A percentile compares a stretch with the other conserved stretches of the same genome.
Evolutionary conservation across 2,888 invertebrate genomes (phyloP).

Genomic region (Cephus rjabovi): DNA sequence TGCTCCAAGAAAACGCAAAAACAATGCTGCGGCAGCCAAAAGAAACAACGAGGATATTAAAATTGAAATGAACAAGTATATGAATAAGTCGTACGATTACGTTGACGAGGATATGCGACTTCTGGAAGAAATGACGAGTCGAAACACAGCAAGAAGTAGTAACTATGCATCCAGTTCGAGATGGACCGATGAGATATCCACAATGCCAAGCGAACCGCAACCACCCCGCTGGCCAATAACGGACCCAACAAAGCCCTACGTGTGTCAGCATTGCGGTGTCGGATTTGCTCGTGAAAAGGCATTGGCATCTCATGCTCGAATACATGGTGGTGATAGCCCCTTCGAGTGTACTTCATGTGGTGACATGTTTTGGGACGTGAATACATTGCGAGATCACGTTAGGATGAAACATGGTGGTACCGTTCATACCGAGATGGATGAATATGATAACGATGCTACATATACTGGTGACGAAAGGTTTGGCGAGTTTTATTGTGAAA

Average conservation of each 20-base stretch:
- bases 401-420: conserved; percentile 71
- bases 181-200: conserved; percentile 53
- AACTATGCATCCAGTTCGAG: conserved; percentile 68
- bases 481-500: conserved; percentile 75
- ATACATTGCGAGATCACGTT: conserved; percentile 72
- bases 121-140: conserved; percentile 66
- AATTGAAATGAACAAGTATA: conserved; percentile 46
- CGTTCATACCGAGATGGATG: conserved; percentile 56
- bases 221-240: conserved; percentile 70
- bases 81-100: conserved; percentile 64
- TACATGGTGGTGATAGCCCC: conserved; percentile 84
- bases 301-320: conserved; percentile 79
- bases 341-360: conserved; percentile 84
- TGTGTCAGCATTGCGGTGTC: conserved; percentile 81
- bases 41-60: conserved; percentile 42
- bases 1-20: conserved; percentile 62
- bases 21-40: conserved; percentile 47
- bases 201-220: conserved; percentile 37
- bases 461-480: conserved; percentile 73
- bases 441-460: conserved; percentile 68
- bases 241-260: conserved; percentile 83
- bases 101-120: conserved; percentile 68
- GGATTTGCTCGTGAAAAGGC: conserved; percentile 87
- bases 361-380: conserved; percentile 83
- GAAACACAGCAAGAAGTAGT: conserved; percentile 50